Evolutionary conservation across 2,797 vertebrate genomes (phyloP).

Genomic region (Ammospiza maritima): DNA sequence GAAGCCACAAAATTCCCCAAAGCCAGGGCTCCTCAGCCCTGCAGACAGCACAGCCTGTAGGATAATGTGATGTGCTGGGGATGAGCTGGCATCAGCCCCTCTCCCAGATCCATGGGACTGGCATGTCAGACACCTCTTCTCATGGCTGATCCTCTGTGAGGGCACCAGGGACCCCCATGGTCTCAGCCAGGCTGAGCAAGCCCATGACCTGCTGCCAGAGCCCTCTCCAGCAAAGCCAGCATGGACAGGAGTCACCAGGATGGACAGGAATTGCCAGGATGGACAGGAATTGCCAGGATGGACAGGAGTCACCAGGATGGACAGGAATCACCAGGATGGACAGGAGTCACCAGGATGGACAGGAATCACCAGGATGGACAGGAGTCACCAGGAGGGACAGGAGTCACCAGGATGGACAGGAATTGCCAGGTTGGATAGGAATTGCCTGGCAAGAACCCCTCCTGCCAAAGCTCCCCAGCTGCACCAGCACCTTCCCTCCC

Average conservation of each 20-base stretch:
- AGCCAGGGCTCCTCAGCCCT: background rate
- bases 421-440: background rate
- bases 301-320: no score
- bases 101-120: background rate
- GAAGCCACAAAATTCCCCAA: background rate
- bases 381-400: background rate
- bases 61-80: accelerated
- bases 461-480: background rate
- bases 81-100: background rate
- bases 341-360: no score
- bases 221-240: background rate
- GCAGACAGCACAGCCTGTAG: background rate
- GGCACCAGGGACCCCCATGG: background rate
- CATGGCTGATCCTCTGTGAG: background rate
- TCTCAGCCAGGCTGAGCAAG: background rate
- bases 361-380: no score
- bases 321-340: no score
- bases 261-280: background rate
- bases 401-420: no score
- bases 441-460: background rate
- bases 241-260: no score
- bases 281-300: accelerated
- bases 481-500: background rate
- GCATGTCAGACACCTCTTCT: background rate
- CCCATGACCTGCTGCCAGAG: background rate